Conservation (phyloP, 2,888 invertebrate species). For the Nymphalis c-album region DNA sequence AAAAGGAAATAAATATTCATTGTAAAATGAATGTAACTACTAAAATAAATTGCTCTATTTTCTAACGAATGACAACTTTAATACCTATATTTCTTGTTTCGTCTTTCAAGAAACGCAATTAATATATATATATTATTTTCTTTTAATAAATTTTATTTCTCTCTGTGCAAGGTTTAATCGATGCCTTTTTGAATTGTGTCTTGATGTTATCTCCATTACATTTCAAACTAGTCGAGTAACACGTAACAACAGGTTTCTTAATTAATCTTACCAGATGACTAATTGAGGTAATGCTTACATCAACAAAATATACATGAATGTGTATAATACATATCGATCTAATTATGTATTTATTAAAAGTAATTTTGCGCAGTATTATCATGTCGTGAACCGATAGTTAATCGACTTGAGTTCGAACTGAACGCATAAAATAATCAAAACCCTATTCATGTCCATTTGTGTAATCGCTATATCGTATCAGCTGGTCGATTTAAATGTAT, state of each 20-base stretch:
- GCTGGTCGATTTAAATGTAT: slow-evolving; percentile 56
- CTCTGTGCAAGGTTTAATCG: no score
- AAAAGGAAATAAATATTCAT: no score
- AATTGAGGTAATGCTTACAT: neutral
- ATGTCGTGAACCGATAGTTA: slow-evolving; percentile 52
- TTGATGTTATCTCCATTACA: neutral
- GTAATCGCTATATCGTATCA: slow-evolving; percentile 68
- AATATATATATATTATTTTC: no score
- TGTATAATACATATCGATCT: neutral
- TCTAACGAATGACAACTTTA: no score
- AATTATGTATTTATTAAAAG: slow-evolving; percentile 43
- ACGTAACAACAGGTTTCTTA: no score
- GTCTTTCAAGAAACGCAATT: no score
- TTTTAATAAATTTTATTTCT: no score
- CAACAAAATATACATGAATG: neutral
- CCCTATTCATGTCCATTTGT: slow-evolving; percentile 52
- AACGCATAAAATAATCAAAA: slow-evolving; percentile 59
- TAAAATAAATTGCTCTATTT: no score
- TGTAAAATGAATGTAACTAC: no score
- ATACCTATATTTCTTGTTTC: no score
- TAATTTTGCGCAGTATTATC: slow-evolving; percentile 56
- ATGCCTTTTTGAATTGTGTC: no score
- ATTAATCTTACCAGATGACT: no score
- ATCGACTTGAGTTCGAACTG: slow-evolving; percentile 59
- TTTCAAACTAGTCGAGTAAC: neutral